phyloP scores from a whole-genome alignment of 2,797 vertebrate species.

The Melanotaenia parkinsoni region DNA sequence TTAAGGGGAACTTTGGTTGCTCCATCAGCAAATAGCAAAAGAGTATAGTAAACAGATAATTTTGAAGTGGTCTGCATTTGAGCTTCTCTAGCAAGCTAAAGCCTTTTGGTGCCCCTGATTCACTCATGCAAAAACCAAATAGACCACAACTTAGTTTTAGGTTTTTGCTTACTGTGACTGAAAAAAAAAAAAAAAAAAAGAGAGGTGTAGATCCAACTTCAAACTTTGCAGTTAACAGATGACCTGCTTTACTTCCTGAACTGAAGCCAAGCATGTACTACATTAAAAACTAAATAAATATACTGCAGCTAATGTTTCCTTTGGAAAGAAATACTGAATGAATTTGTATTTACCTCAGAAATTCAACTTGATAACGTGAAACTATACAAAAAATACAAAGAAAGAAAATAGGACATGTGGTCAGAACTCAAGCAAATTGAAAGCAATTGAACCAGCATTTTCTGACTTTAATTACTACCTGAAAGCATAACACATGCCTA shows the following conservation, averaged over 20 bases:
- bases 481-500: not conserved
- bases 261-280: not conserved
- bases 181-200: not conserved
- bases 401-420: not conserved
- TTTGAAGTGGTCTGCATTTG: constrained; percentile 8
- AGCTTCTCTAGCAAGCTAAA: constrained; percentile 5
- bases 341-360: not conserved
- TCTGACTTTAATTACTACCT: not conserved
- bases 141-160: not conserved
- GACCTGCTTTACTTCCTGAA: constrained; percentile 1
- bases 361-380: not conserved
- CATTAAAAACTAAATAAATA: not conserved
- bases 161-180: constrained; percentile 4
- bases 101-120: constrained; percentile 2
- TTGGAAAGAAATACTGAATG: not conserved
- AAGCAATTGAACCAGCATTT: not conserved
- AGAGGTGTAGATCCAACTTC: not conserved
- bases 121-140: constrained; percentile 1
- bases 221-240: constrained; percentile 19
- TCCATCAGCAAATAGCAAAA: constrained; percentile 54
- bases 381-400: not conserved
- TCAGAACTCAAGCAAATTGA: not conserved
- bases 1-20: constrained; percentile 56
- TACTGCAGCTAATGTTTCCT: not conserved
- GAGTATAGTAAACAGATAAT: constrained; percentile 21